Evolutionary conservation across 2,113 vertebrate species (phyloP).

Genomic region (Haemorhous mexicanus): DNA sequence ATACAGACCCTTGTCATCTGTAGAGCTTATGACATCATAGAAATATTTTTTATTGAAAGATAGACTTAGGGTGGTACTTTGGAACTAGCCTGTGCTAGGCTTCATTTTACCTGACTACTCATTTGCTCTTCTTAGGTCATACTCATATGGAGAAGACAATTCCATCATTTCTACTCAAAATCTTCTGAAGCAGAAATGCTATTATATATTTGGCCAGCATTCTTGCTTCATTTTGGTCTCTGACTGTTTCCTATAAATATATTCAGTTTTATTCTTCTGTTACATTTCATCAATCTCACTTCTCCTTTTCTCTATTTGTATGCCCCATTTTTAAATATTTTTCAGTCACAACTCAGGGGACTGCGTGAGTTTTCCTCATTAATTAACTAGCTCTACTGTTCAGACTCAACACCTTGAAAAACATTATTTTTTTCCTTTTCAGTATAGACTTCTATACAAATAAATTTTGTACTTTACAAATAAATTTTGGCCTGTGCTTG

Average conservation of each 20-base stretch:
- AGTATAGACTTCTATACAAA: background rate
- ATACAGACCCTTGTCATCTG: background rate
- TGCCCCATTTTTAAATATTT: background rate
- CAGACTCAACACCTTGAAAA: background rate
- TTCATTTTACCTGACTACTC: background rate
- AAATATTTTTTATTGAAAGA: background rate
- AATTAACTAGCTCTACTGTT: background rate
- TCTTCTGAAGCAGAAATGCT: background rate
- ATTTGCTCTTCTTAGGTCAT: background rate
- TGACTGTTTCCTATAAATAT: background rate
- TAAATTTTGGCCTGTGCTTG: background rate
- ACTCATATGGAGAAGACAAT: rapidly evolving
- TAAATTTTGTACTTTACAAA: slow-evolving; percentile 12
- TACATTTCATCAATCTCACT: background rate
- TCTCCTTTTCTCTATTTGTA: background rate
- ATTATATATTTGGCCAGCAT: background rate
- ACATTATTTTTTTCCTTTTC: background rate
- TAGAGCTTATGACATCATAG: background rate
- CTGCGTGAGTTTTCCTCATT: rapidly evolving
- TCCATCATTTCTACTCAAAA: background rate
- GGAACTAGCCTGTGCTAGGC: background rate
- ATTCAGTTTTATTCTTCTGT: background rate
- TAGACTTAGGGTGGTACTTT: background rate
- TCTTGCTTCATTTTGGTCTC: background rate
- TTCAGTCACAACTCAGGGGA: background rate